Evolutionary conservation across 2,113 vertebrate species (phyloP).

Genomic region (Pionites leucogaster): DNA sequence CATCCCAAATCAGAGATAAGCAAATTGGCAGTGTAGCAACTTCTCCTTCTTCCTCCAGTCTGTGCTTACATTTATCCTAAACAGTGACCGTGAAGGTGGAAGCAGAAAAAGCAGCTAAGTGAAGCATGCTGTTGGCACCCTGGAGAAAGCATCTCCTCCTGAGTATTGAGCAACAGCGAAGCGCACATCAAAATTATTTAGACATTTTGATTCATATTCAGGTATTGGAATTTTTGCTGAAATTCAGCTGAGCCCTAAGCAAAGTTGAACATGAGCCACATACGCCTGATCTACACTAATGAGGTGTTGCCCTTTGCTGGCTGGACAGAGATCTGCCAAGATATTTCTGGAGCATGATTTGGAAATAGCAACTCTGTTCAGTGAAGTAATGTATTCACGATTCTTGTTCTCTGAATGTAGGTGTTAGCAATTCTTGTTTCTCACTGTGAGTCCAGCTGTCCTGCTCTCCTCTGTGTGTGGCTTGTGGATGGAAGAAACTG

Average conservation of each 20-base stretch:
- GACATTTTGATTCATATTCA: neutral
- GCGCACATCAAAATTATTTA: neutral
- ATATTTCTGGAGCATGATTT: neutral
- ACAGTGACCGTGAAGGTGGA: neutral
- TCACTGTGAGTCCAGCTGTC: neutral
- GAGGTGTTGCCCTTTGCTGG: neutral
- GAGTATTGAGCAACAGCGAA: neutral
- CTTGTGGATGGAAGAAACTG: neutral
- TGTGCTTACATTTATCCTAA: neutral
- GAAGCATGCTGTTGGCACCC: neutral
- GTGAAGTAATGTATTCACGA: neutral
- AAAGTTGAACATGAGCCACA: neutral
- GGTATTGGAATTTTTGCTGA: neutral
- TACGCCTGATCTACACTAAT: neutral
- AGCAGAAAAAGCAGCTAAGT: neutral
- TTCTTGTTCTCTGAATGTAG: neutral
- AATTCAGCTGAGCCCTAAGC: neutral
- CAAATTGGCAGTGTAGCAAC: rapidly evolving
- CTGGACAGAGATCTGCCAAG: neutral
- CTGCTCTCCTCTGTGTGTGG: neutral
- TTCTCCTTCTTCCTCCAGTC: neutral
- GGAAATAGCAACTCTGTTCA: neutral
- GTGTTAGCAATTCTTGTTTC: neutral
- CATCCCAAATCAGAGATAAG: neutral
- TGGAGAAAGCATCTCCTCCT: neutral